A percentile compares a stretch with the other conserved stretches of the same genome.
These are phyloP conservation scores for Dinomys branickii DNA, from an alignment of 2,113 vertebrate species.

Conservation along the genomic window DNA sequence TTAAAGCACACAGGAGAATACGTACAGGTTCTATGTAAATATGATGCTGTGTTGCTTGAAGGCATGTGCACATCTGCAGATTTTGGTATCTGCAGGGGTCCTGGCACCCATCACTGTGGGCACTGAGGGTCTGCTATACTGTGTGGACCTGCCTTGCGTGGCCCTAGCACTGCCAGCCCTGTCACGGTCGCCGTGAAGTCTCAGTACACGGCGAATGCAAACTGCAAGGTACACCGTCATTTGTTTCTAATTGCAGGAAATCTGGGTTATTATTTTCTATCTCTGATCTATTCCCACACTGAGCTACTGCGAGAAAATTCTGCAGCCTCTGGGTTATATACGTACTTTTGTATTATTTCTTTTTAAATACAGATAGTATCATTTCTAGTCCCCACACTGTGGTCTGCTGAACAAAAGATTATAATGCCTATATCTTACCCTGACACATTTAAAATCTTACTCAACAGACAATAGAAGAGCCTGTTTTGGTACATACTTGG, in stretches of 20 bases:
- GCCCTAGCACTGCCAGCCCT: neutral
- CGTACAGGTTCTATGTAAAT: neutral
- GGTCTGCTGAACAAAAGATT: neutral
- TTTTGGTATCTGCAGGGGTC: neutral
- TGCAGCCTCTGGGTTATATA: neutral
- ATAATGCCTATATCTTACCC: neutral
- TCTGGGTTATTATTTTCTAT: neutral
- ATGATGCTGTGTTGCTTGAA: neutral
- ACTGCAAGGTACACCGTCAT: neutral
- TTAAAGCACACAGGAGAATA: neutral
- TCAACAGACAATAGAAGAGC: neutral
- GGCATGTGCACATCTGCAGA: neutral
- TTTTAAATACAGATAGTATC: neutral
- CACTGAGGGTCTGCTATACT: rapidly evolving
- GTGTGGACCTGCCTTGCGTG: rapidly evolving
- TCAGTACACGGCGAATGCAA: neutral
- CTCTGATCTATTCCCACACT: neutral
- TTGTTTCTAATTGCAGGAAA: neutral
- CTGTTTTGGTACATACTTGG: neutral
- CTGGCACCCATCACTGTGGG: neutral
- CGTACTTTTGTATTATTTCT: neutral
- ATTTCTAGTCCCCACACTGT: neutral
- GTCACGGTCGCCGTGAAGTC: rapidly evolving
- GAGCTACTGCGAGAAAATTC: neutral
- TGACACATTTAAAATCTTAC: neutral